Evolutionary conservation across 2,113 vertebrate genomes (phyloP), one percentile per base, ranked within the genome.

Genomic region (Myxocyprinus asiaticus): DNA sequence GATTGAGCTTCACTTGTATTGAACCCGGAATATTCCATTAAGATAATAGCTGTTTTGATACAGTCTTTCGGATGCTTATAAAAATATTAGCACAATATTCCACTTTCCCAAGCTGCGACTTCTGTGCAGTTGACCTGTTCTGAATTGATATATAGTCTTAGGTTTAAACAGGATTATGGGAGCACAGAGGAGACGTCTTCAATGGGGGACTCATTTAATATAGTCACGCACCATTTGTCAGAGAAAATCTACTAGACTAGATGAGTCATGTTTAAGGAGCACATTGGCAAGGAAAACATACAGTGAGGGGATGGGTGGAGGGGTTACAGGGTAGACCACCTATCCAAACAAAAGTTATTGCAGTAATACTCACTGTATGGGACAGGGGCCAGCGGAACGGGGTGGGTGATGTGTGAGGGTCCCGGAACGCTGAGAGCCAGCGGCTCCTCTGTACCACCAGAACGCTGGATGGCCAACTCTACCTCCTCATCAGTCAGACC

Each of bases 401-500:
- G 81, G 70, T 93, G 94, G 9, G 90, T 76, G 44, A 93, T 88
- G 83, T 93, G 85, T 1, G 84, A 82, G 0, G 90, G 90, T 0
- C 90, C 43, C 5, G 88, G 79, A 76, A 93, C 88, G 69, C 78
- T 90, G 70, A 92, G 67, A 81, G 91, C 80, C 42, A 91, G 86
- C 0, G 92, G 88, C 78, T 98, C 94, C 0, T 96, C 96, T 0
- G 90, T 84, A 82, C 91, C 89, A 85, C 95, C 96, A 0, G 96
- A 96, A 84, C 95, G 96, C 91, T 96, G 96, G 87, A 99, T 94
- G 53, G 97, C 97, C 91, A 97, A 81, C 67, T 98, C 95, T 9
- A 99, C 94, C 88, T 99, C 98, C 79, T 95, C 95, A 87, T 98
- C 95, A 0, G 94, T 98, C 91, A 99, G 92, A 79, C 97, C 98